Base-by-base conservation (phyloP, 92 coral and sea anemone genomes). In the Actinostola sp. region DNA sequence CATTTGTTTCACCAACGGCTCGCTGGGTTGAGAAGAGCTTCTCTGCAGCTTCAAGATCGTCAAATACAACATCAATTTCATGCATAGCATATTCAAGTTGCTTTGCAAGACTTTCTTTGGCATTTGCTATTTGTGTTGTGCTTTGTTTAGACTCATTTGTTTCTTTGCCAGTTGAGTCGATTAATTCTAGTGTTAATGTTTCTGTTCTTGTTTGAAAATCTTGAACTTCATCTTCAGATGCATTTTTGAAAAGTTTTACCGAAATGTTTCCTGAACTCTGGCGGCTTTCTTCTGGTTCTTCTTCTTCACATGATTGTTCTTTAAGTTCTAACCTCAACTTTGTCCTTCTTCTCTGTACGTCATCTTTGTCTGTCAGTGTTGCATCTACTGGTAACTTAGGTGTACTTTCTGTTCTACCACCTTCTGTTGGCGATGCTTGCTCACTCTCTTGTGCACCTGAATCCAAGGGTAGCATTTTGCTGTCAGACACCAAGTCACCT, bases 11-110 rank as follows among this genome's bases (percentile, higher is more conserved):
- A 15, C 94, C 91, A 3, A 93, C 77, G 46, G 97, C 86, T 31
- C 84, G 76, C 2, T 82, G 86, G 17, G 92, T 91, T 44, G 98
- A 93, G 60, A 91, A 93, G 20, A 93, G 93, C 44, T 82, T 72
- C 68, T 93, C 98, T 13, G 78, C 90, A 8, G 69, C 57, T 55
- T 91, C 90, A n/a, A 93, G 58, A 67, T 65, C 78, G 27, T 91
- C 89, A 77, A 93, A 91, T 0, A 88, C 29, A 20, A 55, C 69
- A 0, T 81, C 65, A 25, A 93, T 93, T 53, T 83, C 72, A 15
- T 46, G 69, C 23, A 89, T 72, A 0, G 98, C 97, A 27, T 36
- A 78, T 72, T 91, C 83, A 4, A 85, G 71, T 35, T 73, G 69
- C 10, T 32, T 36, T 42, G 36, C 30, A 21, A 55, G 49, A 15